These are phyloP conservation scores for Rhombomys opimus DNA, from an alignment of 2,113 vertebrate species.

Conservation along the genomic window DNA sequence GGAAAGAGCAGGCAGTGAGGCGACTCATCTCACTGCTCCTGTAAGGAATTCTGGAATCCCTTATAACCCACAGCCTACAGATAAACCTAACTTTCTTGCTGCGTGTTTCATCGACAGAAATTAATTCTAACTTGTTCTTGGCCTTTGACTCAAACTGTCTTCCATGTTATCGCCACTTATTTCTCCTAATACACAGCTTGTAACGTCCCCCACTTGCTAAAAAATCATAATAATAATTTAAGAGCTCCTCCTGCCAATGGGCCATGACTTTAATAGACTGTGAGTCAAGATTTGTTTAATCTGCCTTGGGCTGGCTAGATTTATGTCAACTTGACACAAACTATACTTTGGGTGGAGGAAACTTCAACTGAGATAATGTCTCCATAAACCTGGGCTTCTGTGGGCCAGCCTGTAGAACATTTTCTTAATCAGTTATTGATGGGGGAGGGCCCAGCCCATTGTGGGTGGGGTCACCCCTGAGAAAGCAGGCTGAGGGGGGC, in stretches of 20 bases:
- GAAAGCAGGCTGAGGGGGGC: background rate
- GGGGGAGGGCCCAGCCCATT: background rate
- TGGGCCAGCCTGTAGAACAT: background rate
- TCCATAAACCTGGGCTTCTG: background rate
- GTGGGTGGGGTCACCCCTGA: background rate
- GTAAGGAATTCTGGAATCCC: constrained; percentile 10
- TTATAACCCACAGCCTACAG: constrained; percentile 15
- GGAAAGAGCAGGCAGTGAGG: background rate
- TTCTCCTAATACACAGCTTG: constrained; percentile 3
- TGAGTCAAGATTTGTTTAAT: background rate
- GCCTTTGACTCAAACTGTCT: constrained; percentile 4
- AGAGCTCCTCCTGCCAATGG: background rate
- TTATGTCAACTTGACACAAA: background rate
- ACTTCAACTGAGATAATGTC: background rate
- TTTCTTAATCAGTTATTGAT: background rate
- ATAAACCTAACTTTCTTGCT: background rate
- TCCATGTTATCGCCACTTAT: background rate
- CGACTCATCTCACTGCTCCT: background rate
- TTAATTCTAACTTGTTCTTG: background rate
- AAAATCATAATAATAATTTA: background rate
- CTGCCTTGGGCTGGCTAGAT: background rate
- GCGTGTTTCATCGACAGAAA: background rate
- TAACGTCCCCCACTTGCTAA: background rate
- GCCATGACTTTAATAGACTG: background rate
- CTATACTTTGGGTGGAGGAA: background rate